Evolutionary conservation across 2,113 vertebrate genomes (phyloP).

Genomic region (Xenopus tropicalis): UCB_Xtro_10.0 CM004444.2:91085001-91085500

Average conservation of each 20-base stretch:
- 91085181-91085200: slow-evolving; percentile 20
- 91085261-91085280: background rate
- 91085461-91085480: slow-evolving; percentile 31
- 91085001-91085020: no score
- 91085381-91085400: background rate
- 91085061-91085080: no score
- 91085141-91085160: slow-evolving; percentile 12
- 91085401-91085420: background rate
- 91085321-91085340: background rate
- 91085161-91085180: slow-evolving; percentile 55
- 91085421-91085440: slow-evolving; percentile 16
- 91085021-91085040: no score
- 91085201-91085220: slow-evolving; percentile 27
- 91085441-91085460: slow-evolving; percentile 12
- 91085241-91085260: background rate
- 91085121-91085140: slow-evolving; percentile 11
- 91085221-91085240: slow-evolving; percentile 18
- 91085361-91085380: background rate
- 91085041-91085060: no score
- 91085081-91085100: background rate
- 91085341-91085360: background rate
- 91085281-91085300: background rate
- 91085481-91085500: slow-evolving; percentile 28
- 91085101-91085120: background rate
- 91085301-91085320: background rate